A percentile compares a stretch with the other conserved stretches of the same genome.
These are phyloP conservation scores for Acanthaster planci DNA, from an alignment of 35 echinoderm and acorn worm genomes.

Conservation along the genomic window DNA sequence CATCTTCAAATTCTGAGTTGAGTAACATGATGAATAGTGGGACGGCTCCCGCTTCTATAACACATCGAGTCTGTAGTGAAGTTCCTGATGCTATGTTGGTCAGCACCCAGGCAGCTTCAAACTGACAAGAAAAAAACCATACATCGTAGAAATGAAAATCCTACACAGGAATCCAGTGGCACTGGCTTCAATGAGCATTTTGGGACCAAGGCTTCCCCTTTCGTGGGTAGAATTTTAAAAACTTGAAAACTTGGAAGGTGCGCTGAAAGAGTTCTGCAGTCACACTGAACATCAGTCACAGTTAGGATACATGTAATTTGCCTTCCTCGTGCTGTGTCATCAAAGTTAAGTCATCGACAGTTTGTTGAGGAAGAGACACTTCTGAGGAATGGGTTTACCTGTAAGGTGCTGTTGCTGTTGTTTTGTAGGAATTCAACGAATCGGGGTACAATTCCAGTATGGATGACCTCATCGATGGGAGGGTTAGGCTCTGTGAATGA, in stretches of 20 bases:
- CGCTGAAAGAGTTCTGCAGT: too few relatives aligned
- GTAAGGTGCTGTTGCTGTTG: constrained; percentile 76
- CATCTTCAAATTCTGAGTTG: constrained; percentile 81
- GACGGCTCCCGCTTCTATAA: constrained; percentile 97
- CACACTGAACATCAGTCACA: too few relatives aligned
- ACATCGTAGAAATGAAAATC: too few relatives aligned
- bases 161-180: too few relatives aligned
- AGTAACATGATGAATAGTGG: constrained; percentile 94
- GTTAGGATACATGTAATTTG: too few relatives aligned
- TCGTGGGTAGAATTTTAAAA: too few relatives aligned
- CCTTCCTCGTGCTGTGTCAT: too few relatives aligned
- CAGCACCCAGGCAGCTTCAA: constrained; percentile 98
- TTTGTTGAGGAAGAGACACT: too few relatives aligned
- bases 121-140: constrained; percentile 53
- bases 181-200: too few relatives aligned
- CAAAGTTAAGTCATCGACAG: too few relatives aligned
- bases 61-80: constrained; percentile 70
- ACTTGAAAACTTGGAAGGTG: too few relatives aligned
- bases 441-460: constrained; percentile 85
- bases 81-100: constrained; percentile 98
- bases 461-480: constrained; percentile 98
- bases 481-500: constrained; percentile 94
- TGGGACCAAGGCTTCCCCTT: too few relatives aligned
- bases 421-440: constrained; percentile 95
- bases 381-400: constrained; percentile 38